phyloP scores from a whole-genome alignment of 2,888 invertebrate genomes.

The Melanophora roralis region DNA sequence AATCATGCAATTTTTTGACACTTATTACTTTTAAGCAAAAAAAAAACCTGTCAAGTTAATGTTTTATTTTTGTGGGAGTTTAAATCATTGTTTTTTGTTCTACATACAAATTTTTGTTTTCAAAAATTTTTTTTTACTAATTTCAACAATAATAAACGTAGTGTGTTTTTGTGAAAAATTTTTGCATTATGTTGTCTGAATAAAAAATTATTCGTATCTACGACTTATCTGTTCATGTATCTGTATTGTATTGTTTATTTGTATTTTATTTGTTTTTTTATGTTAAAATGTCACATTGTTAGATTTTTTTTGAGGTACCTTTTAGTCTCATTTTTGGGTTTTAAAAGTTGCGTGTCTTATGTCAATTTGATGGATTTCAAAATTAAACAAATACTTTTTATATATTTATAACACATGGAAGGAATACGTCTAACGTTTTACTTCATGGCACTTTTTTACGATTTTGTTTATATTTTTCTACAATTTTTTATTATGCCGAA shows the following conservation, averaged over 20 bases:
- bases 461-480: neutral
- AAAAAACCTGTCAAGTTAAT: slow-evolving; percentile 11
- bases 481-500: neutral
- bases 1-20: slow-evolving; percentile 57
- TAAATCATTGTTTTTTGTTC: slow-evolving; percentile 1
- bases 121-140: slow-evolving; percentile 8
- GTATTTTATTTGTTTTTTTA: no score
- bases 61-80: slow-evolving; percentile 43
- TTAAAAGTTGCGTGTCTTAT: slow-evolving; percentile 58
- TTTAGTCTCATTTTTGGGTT: neutral
- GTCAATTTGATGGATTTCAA: slow-evolving; percentile 48
- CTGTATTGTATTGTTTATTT: neutral
- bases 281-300: slow-evolving; percentile 32
- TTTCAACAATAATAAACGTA: slow-evolving; percentile 7
- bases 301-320: neutral
- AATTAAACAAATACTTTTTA: slow-evolving; percentile 16
- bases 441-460: neutral
- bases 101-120: neutral
- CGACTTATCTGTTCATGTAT: neutral
- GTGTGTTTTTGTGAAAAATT: slow-evolving; percentile 29
- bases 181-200: slow-evolving; percentile 13
- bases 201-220: neutral
- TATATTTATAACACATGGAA: slow-evolving; percentile 43
- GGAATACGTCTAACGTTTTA: neutral
- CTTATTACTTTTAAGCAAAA: slow-evolving; percentile 38